phyloP scores from a whole-genome alignment of 2,113 vertebrate species.

The Nerophis lumbriciformis region DNA sequence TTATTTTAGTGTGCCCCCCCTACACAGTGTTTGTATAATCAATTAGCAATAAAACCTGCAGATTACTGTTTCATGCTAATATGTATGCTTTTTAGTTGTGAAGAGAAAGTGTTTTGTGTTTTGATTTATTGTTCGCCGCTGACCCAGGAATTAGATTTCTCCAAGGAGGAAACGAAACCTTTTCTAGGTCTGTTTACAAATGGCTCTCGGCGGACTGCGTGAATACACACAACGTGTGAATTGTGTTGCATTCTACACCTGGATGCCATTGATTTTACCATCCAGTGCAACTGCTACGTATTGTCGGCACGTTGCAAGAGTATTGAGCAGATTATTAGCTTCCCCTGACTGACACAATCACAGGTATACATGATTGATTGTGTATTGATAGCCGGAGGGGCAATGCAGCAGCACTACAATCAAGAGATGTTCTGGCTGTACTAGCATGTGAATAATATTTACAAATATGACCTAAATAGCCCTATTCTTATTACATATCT shows the following conservation, averaged over 20 bases:
- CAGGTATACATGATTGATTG: slow-evolving; percentile 24
- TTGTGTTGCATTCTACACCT: background rate
- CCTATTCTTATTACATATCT: too few species aligned
- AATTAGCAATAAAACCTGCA: background rate
- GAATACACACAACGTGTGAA: slow-evolving; percentile 3
- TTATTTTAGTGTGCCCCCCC: too few species aligned
- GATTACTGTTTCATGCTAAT: slow-evolving; percentile 19
- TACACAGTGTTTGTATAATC: slow-evolving; percentile 9
- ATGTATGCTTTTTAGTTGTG: slow-evolving; percentile 12
- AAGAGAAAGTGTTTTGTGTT: slow-evolving; percentile 25
- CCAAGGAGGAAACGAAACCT: background rate
- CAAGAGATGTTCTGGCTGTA: background rate
- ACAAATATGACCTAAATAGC: too few species aligned
- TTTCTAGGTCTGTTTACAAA: background rate
- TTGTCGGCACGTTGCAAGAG: slow-evolving; percentile 20
- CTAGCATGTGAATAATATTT: background rate
- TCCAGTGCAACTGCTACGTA: slow-evolving; percentile 12
- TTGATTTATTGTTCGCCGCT: slow-evolving; percentile 16
- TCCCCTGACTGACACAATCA: slow-evolving; percentile 30
- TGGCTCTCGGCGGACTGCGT: background rate
- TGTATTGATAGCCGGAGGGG: slow-evolving; percentile 12
- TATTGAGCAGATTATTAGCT: slow-evolving; percentile 47
- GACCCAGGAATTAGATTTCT: slow-evolving; percentile 5
- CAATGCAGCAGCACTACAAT: background rate
- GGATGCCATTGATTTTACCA: slow-evolving; percentile 10